phyloP scores from a whole-genome alignment of 37 sponge, comb jelly and placozoan species.

The Theonella swinhoei region DNA sequence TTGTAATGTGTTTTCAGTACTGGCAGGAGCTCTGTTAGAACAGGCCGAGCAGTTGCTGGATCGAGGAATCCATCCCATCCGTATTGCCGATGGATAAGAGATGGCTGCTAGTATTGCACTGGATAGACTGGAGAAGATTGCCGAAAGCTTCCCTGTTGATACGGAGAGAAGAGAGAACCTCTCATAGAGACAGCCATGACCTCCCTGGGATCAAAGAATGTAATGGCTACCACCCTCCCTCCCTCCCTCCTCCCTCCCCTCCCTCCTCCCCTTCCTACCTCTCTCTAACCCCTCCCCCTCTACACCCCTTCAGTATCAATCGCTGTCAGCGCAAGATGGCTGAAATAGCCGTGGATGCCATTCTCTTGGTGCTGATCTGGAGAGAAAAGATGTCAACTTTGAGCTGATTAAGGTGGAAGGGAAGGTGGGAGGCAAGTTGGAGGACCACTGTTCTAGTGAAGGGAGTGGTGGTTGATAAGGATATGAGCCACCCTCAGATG shows the following conservation, averaged over 20 bases:
- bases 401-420: conserved; percentile 97
- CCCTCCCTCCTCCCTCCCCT: background rate
- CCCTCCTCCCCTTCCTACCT: background rate
- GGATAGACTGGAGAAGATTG: conserved; percentile 76
- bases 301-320: conserved; percentile 67
- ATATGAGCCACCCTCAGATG: conserved; percentile 98
- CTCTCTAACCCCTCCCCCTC: background rate
- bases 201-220: conserved; percentile 97
- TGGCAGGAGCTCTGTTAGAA: conserved; percentile 98
- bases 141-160: conserved; percentile 82
- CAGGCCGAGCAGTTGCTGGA: conserved; percentile 95
- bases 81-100: conserved; percentile 97
- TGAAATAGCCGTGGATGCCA: conserved; percentile 97
- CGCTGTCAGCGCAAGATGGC: conserved; percentile 95
- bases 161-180: conserved; percentile 75
- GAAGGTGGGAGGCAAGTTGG: conserved; percentile 95
- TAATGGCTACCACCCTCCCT: conserved; percentile 4
- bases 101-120: conserved; percentile 86
- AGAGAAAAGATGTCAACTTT: conserved; percentile 94
- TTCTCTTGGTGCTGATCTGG: conserved; percentile 93
- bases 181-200: conserved; percentile 96
- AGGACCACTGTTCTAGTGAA: conserved; percentile 90
- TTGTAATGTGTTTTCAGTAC: too few relatives aligned
- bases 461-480: conserved; percentile 97
- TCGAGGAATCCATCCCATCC: conserved; percentile 94